phyloP scores from a whole-genome alignment of 2,113 vertebrate species.

The Eublepharis macularius region DNA sequence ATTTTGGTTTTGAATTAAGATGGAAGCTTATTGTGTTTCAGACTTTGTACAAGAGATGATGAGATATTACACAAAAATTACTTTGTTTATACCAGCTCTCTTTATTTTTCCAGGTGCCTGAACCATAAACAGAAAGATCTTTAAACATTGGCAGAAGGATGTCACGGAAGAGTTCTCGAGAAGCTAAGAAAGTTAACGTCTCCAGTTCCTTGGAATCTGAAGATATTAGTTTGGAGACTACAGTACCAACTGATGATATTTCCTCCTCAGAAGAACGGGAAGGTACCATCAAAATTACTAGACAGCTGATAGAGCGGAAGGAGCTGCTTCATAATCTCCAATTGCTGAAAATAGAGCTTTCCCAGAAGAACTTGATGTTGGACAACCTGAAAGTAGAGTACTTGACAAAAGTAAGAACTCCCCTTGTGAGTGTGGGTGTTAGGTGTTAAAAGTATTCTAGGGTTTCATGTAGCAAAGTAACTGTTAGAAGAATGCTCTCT shows the following conservation, averaged over 20 bases:
- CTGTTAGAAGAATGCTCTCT: neutral
- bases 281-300: slow-evolving; percentile 85
- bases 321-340: slow-evolving; percentile 91
- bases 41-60: neutral
- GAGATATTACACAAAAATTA: neutral
- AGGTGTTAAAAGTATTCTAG: neutral
- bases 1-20: neutral
- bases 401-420: slow-evolving; percentile 85
- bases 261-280: slow-evolving; percentile 93
- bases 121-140: slow-evolving; percentile 27
- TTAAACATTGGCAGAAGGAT: slow-evolving; percentile 65
- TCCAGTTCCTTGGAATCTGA: slow-evolving; percentile 96
- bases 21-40: neutral
- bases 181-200: slow-evolving; percentile 78
- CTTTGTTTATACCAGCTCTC: slow-evolving; percentile 10
- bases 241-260: slow-evolving; percentile 90
- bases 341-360: slow-evolving; percentile 91
- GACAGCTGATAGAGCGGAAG: slow-evolving; percentile 91
- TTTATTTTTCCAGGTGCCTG: slow-evolving; percentile 12
- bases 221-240: slow-evolving; percentile 96
- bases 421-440: neutral
- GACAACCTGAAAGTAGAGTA: slow-evolving; percentile 95
- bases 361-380: slow-evolving; percentile 92
- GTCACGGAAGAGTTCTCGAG: slow-evolving; percentile 81
- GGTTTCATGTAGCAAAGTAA: neutral